phyloP scores from a whole-genome alignment of 2,113 vertebrate genomes.

The Physeter macrocephalus region DNA sequence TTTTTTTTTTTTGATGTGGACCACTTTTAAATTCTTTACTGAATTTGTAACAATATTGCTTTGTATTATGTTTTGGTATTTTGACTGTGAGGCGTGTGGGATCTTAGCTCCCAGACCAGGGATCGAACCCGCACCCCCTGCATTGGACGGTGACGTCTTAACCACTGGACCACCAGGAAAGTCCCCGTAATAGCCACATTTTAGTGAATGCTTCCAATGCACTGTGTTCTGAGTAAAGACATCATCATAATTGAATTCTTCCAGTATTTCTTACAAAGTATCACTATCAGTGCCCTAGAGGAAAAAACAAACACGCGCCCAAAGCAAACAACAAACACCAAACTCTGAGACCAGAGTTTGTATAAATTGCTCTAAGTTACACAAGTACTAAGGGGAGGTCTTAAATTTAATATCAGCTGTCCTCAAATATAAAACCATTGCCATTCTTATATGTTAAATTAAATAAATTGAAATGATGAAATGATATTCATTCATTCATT shows the following conservation, averaged over 20 bases:
- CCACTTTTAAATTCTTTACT: too few relatives aligned
- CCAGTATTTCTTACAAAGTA: not conserved
- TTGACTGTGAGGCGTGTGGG: too few relatives aligned
- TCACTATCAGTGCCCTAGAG: not conserved
- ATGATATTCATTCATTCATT: not conserved
- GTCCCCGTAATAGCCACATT: not conserved
- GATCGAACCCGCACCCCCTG: too few relatives aligned
- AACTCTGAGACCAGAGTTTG: not conserved
- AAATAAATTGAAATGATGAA: not conserved
- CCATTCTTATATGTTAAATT: not conserved
- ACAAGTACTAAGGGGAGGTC: not conserved
- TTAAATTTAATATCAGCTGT: not conserved
- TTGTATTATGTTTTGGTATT: too few relatives aligned
- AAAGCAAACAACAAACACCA: not conserved
- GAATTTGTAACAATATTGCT: too few relatives aligned
- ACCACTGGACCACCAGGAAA: too few relatives aligned
- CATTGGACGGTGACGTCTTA: too few relatives aligned
- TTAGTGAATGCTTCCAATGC: not conserved
- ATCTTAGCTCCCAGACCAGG: too few relatives aligned
- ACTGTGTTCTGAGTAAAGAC: not conserved
- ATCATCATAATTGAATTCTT: not conserved
- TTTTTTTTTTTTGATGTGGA: too few relatives aligned
- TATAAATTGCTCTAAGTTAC: not conserved
- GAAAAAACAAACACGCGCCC: not conserved
- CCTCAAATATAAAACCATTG: not conserved